phyloP scores from a whole-genome alignment of 1,140 invertebrate genomes.

The Drosophila insularis region DNA sequence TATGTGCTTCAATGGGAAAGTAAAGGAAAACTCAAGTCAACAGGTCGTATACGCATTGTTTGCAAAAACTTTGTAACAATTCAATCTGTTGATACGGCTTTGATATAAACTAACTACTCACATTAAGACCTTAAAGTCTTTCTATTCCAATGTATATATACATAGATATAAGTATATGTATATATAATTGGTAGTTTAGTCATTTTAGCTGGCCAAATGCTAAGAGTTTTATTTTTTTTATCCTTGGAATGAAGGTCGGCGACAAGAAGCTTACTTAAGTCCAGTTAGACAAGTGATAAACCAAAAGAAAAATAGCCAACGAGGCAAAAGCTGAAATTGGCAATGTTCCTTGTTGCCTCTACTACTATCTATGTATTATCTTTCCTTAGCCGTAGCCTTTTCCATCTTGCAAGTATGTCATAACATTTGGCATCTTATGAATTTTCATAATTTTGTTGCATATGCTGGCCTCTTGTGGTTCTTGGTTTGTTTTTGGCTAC shows the following conservation, averaged over 20 bases:
- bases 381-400: neutral
- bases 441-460: conserved; percentile 75
- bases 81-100: neutral
- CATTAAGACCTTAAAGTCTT: too few relatives aligned
- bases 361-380: neutral
- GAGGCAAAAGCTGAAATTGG: conserved; percentile 55
- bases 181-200: too few relatives aligned
- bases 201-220: too few relatives aligned
- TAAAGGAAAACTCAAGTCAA: neutral
- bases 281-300: conserved; percentile 71
- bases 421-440: conserved; percentile 78
- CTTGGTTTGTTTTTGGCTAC: neutral
- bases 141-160: too few relatives aligned
- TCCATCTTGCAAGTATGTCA: conserved; percentile 58
- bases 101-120: neutral
- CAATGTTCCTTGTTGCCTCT: conserved; percentile 14
- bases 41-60: neutral
- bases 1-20: neutral
- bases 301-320: conserved; percentile 20
- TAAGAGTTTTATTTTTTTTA: neutral
- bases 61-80: neutral
- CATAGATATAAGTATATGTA: too few relatives aligned
- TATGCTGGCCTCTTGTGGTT: neutral
- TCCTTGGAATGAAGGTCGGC: neutral
- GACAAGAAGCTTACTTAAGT: conserved; percentile 63